Evolutionary conservation across 2,797 vertebrate genomes (phyloP), one percentile per base, ranked within the genome.

Genomic region (Cryptoprocta ferox): DNA sequence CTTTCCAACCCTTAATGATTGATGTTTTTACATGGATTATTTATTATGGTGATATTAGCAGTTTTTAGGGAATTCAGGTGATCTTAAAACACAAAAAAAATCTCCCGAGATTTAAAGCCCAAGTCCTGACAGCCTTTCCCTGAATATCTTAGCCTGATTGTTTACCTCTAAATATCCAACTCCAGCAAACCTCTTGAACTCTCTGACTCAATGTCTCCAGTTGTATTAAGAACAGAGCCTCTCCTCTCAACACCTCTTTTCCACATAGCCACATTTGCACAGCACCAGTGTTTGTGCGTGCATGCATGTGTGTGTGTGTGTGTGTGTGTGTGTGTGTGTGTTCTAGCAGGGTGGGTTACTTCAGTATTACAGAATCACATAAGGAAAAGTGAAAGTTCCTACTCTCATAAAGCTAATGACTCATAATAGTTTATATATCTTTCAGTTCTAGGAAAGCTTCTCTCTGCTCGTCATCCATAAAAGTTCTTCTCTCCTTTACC

Each of bases 1-100:
- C 96, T 81, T 97, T 97, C 98, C 96, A 97, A 79, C 90, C 81
- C 93, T 92, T 97, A 83, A 28, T 98, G 98, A 98, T 96, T 97
- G 83, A 98, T 96, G 97, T 96, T 96, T 95, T 86, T 82, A 96
- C n/a, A 28, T 89, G 45, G 48, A 66, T 91, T 89, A 80, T 76
- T 91, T 86, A 91, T 94, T 94, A 84, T 42, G 75, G 63, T 76
- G 83, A 93, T 91, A 80, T 56, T 82, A 96, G 80, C 94, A 82
- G 61, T 96, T 97, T 78, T 61, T 76, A 95, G 90, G 30, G 65
- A 83, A 88, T 94, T 84, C 79, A 87, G 91, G 50, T 59, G 73
- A 95, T 88, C 45, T 95, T 95, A 86, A 21, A 53, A 78, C 73
- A 70, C 45, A 42, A 73, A 78, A 45, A 48, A 95, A 66, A 59